Evolutionary conservation across 1,140 invertebrate species (phyloP).

Genomic region (Nomia melanderi): DNA sequence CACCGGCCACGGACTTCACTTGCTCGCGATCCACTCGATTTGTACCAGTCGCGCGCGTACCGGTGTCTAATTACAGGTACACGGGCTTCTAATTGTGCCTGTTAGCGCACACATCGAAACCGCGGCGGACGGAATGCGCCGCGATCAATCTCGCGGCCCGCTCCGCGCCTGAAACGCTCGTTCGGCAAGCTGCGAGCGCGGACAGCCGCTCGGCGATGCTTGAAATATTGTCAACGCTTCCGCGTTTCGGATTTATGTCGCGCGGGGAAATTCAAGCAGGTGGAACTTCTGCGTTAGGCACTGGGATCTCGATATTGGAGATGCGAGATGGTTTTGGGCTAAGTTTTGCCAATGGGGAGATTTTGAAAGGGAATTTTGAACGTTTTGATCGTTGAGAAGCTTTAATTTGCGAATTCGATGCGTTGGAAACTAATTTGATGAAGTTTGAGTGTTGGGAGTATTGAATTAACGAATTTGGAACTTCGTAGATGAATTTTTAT

Average conservation of each 20-base stretch:
- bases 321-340: too few relatives aligned
- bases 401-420: too few relatives aligned
- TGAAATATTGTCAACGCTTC: conserved; percentile 8
- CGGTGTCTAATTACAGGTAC: conserved; percentile 41
- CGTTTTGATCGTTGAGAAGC: too few relatives aligned
- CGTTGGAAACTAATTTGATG: too few relatives aligned
- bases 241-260: not conserved
- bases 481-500: too few relatives aligned
- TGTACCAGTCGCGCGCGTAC: conserved; percentile 40
- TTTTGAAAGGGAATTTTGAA: too few relatives aligned
- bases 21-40: conserved; percentile 36
- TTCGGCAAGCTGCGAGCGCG: not conserved
- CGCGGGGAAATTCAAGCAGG: not conserved
- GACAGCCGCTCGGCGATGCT: not conserved
- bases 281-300: not conserved
- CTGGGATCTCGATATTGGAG: too few relatives aligned
- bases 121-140: conserved; percentile 8
- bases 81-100: conserved; percentile 30
- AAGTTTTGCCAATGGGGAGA: too few relatives aligned
- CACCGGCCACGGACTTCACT: conserved; percentile 7
- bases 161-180: not conserved
- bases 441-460: too few relatives aligned
- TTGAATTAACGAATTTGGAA: too few relatives aligned
- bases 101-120: not conserved
- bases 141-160: conserved; percentile 24